phyloP scores from a whole-genome alignment of 2,888 invertebrate genomes.

The Poecilobothrus nobilitatus region DNA sequence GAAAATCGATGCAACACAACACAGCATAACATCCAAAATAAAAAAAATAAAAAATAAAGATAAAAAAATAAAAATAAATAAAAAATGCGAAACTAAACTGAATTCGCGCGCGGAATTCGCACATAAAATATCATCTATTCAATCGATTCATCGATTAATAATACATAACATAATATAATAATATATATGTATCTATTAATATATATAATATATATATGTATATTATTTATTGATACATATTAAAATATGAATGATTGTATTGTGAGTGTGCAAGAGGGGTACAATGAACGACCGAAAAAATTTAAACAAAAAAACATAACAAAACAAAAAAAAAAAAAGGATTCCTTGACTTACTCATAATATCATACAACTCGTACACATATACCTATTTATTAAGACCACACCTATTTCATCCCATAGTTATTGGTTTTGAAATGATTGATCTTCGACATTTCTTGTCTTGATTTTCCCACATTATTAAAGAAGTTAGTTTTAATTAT shows the following conservation, averaged over 20 bases:
- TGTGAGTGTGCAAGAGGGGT: background rate
- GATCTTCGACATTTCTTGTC: background rate
- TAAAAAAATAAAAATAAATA: no score
- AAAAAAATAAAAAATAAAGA: background rate
- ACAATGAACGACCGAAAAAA: background rate
- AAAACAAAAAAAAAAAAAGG: background rate
- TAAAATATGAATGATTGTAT: no score
- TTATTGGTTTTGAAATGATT: conserved; percentile 6
- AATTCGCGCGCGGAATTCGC: conserved; percentile 6
- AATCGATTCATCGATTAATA: background rate
- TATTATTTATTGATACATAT: background rate
- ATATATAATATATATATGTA: no score
- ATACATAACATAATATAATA: background rate
- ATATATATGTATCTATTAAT: background rate
- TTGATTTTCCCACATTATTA: conserved; percentile 6
- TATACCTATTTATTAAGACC: conserved; percentile 6
- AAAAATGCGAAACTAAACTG: background rate
- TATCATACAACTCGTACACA: background rate
- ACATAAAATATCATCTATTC: conserved; percentile 1
- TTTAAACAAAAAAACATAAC: background rate
- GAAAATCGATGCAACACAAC: background rate
- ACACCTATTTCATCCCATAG: conserved; percentile 6
- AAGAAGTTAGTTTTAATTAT: conserved; percentile 6
- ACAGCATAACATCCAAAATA: background rate
- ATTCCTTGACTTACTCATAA: no score